phyloP scores from a whole-genome alignment of 2,113 vertebrate genomes.

The Hypomesus transpacificus region DNA sequence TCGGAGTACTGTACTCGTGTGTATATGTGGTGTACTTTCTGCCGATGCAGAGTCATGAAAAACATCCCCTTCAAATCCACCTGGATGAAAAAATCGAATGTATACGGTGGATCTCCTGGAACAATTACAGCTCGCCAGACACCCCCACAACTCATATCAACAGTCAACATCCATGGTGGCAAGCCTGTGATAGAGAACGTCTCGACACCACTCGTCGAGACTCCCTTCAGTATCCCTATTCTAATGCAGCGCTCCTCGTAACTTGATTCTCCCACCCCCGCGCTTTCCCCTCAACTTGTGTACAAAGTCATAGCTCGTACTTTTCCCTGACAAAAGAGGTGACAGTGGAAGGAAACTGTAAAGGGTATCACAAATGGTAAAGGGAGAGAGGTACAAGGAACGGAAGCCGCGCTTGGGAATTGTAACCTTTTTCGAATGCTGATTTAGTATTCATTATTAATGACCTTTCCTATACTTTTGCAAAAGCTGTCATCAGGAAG shows the following conservation, averaged over 20 bases:
- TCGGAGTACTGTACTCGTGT: too few species aligned
- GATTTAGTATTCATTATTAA: slow-evolving; percentile 72
- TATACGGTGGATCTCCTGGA: too few species aligned
- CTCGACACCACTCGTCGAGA: slow-evolving; percentile 52
- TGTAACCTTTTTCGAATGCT: slow-evolving; percentile 68
- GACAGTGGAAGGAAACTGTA: slow-evolving; percentile 61
- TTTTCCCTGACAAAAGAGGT: slow-evolving; percentile 59
- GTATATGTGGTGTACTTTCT: too few species aligned
- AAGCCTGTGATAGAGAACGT: too few species aligned
- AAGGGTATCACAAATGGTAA: slow-evolving; percentile 67
- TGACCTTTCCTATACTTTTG: slow-evolving; percentile 64
- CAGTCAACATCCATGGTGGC: too few species aligned
- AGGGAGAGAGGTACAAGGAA: slow-evolving; percentile 54
- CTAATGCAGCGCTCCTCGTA: background rate
- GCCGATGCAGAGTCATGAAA: too few species aligned
- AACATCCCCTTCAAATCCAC: too few species aligned
- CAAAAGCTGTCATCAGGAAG: slow-evolving; percentile 62
- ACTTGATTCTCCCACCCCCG: background rate
- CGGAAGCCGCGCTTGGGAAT: slow-evolving; percentile 52
- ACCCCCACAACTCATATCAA: too few species aligned
- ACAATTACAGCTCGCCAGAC: too few species aligned
- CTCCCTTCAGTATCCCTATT: slow-evolving; percentile 50
- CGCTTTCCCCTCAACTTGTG: slow-evolving; percentile 43
- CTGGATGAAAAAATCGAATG: too few species aligned
- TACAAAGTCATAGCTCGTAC: slow-evolving; percentile 57